Percentiles rank a stretch among this genome's conserved stretches.
These are phyloP conservation scores for Ophiothrix spiculata DNA, from an alignment of 35 echinoderm and acorn worm species.

Conservation along the genomic window DNA sequence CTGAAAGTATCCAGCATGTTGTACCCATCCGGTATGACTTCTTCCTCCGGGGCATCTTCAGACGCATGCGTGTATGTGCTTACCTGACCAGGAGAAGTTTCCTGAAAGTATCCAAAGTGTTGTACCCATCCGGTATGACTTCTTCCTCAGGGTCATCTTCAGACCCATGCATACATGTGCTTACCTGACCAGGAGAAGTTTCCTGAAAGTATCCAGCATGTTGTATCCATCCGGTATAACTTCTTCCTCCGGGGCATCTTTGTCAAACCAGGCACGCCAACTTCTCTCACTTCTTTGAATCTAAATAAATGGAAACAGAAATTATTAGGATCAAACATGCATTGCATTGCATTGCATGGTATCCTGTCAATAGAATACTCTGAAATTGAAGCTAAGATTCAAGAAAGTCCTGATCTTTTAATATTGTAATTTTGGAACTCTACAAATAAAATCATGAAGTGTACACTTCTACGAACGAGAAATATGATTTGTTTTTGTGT, in stretches of 20 bases:
- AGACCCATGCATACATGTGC: neutral
- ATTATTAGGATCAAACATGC: neutral
- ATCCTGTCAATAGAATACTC: too few relatives aligned
- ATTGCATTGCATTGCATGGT: too few relatives aligned
- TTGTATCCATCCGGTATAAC: slow-evolving; percentile 98
- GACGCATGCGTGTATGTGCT: neutral
- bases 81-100: slow-evolving; percentile 92
- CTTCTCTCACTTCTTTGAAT: slow-evolving; percentile 89
- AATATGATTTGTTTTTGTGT: too few relatives aligned
- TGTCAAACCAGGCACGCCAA: slow-evolving; percentile 96
- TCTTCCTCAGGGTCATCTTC: slow-evolving; percentile 95
- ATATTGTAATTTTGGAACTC: too few relatives aligned
- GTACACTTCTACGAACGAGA: too few relatives aligned
- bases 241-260: slow-evolving; percentile 94
- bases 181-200: slow-evolving; percentile 87
- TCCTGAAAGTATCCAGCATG: slow-evolving; percentile 93
- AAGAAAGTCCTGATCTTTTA: too few relatives aligned
- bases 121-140: slow-evolving; percentile 94
- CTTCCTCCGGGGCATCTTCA: slow-evolving; percentile 90
- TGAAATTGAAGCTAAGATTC: too few relatives aligned
- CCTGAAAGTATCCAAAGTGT: slow-evolving; percentile 92
- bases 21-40: slow-evolving; percentile 95
- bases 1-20: slow-evolving; percentile 94
- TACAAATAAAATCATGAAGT: too few relatives aligned
- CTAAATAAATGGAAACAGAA: slow-evolving; percentile 25